Percentiles rank a stretch among this genome's conserved stretches.
phyloP scores from a whole-genome alignment of 2,113 vertebrate genomes.

The Chitala chitala region DNA sequence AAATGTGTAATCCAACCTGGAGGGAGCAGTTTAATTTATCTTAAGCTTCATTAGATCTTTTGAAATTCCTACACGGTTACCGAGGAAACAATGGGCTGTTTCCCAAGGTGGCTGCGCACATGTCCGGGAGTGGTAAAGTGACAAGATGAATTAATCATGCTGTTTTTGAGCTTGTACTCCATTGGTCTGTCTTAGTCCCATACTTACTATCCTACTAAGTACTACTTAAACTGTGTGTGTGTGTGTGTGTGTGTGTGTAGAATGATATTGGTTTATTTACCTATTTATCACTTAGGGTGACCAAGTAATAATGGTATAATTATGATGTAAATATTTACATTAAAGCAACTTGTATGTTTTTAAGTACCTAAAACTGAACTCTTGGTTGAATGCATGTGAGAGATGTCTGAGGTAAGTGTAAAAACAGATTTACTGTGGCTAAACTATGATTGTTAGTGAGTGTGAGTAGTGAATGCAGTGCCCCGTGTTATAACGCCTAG shows the following conservation, averaged over 20 bases:
- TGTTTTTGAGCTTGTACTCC: background rate
- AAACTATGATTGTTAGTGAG: too few species aligned
- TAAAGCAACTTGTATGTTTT: too few species aligned
- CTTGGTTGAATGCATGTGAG: too few species aligned
- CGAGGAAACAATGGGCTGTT: slow-evolving; percentile 8
- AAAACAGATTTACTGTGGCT: too few species aligned
- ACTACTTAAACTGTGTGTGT: background rate
- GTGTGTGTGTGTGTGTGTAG: too few species aligned
- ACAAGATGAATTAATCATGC: slow-evolving; percentile 19
- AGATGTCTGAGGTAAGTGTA: too few species aligned
- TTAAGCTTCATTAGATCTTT: slow-evolving; percentile 25
- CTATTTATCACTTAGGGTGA: background rate
- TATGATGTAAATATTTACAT: background rate
- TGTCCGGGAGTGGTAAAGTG: slow-evolving; percentile 13
- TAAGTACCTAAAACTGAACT: too few species aligned
- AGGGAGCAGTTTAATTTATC: slow-evolving; percentile 16
- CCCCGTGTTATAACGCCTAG: too few species aligned
- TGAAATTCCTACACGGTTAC: slow-evolving; percentile 13
- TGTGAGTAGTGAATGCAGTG: too few species aligned
- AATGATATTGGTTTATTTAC: background rate
- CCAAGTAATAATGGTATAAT: background rate
- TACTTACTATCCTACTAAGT: background rate
- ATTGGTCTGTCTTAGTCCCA: background rate
- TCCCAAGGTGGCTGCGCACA: slow-evolving; percentile 15
- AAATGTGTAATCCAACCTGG: background rate